Base-by-base conservation (phyloP, 2,888 invertebrate species). In the Plagodis dolabraria region DNA sequence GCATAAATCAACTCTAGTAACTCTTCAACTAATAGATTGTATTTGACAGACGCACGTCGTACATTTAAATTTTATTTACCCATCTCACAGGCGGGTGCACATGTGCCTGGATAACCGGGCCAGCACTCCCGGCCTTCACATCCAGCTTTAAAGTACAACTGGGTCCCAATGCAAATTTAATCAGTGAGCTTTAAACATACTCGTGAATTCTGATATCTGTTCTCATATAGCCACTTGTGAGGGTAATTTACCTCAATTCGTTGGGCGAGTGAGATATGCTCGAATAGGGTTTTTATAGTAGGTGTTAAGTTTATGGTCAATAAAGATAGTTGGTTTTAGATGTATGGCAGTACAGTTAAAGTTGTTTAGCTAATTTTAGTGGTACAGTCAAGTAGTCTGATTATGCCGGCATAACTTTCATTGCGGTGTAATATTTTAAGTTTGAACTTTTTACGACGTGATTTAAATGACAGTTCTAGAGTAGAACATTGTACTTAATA, bases 91-190 rank as follows among this genome's bases (percentile, higher is more conserved):
- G 49, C 51, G 54, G 49, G 60, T 61, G 57, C 71, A 69, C 73
- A 76, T 71, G 70, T 75, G 70, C 62, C 61, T 53, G 56, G 50
- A 63, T 66, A 68, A 62, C 62, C 45, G 49, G 49, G 38, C 51
- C 60, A 46, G 53, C 60, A 49, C 43, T 49, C 42, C 51, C 45
- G 33, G 56, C 46, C 56, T 57, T 54, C 36, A 54, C 53, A 49
- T 51, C 54, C 52, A 53, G 67, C 61, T 72, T 72, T 73, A 75
- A 76, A 79, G 74, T 70, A 77, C 67, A 73, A 75, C 71, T 69
- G 68, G 64, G 65, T 69, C 69, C 57, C 66, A 52, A 76, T 76
- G 72, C 73, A 79, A 76, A 78, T 79, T 78, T 77, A 76, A 79
- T 76, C 76, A 76, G 72, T 64, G 66, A 72, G 71, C 67, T 71